Evolutionary conservation across 2,797 vertebrate genomes (phyloP).

Genomic region (Zenarchopterus dispar): DNA sequence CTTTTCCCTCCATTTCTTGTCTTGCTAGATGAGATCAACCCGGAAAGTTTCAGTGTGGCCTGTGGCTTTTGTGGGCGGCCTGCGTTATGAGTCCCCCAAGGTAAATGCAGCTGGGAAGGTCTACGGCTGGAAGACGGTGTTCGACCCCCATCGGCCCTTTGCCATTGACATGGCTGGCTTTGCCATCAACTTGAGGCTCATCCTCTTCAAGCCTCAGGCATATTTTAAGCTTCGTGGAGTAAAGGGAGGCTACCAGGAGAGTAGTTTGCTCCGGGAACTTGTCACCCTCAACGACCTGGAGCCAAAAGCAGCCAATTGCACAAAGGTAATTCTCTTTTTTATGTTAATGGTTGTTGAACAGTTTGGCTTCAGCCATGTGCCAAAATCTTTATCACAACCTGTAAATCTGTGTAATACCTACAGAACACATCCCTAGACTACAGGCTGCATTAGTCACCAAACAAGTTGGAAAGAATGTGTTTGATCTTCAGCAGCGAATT

Average conservation of each 20-base stretch:
- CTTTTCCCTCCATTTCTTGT: conserved; percentile 20
- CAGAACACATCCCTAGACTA: too few species aligned
- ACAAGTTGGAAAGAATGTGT: too few species aligned
- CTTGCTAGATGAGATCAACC: conserved; percentile 92
- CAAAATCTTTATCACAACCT: too few species aligned
- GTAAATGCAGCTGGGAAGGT: conserved; percentile 97
- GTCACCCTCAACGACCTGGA: conserved; percentile 96
- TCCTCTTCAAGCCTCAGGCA: conserved; percentile 95
- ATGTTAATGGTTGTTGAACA: conserved; percentile 4
- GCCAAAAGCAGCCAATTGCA: conserved; percentile 99
- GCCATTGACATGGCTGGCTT: conserved; percentile 99
- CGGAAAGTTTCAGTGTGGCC: conserved; percentile 98
- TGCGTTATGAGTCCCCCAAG: conserved; percentile 95
- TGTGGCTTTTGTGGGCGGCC: conserved; percentile 94
- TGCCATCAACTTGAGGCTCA: conserved; percentile 94
- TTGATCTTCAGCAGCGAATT: too few species aligned
- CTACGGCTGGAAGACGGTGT: conserved; percentile 97
- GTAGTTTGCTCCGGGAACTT: conserved; percentile 95
- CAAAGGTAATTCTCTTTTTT: conserved; percentile 86
- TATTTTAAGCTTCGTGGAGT: conserved; percentile 98
- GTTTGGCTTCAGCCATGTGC: not conserved
- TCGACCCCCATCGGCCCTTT: conserved; percentile 96
- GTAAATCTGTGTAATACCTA: too few species aligned
- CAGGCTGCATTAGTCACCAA: too few species aligned
- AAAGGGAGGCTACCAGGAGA: conserved; percentile 98